Conservation (phyloP, 2,113 vertebrate genomes). For the Heptranchias perlo region DNA sequence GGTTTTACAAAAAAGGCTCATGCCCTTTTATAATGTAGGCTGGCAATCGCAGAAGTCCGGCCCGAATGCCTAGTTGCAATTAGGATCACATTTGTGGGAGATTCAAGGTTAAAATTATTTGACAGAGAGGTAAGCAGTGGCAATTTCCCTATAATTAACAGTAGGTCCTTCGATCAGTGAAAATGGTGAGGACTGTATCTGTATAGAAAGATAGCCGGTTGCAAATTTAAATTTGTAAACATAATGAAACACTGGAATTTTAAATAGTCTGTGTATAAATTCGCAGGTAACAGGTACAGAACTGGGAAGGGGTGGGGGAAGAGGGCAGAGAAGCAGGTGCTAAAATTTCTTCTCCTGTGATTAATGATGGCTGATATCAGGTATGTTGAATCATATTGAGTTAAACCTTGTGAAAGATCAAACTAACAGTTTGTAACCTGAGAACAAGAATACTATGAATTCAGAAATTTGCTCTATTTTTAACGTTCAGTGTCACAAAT, state of each 20-base stretch:
- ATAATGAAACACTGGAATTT: background rate
- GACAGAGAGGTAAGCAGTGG: background rate
- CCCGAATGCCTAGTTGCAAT: background rate
- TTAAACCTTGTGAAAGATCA: background rate
- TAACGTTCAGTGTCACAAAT: background rate
- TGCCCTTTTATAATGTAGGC: background rate
- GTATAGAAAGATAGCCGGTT: background rate
- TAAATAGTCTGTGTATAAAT: background rate
- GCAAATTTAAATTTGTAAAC: background rate
- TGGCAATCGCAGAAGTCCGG: background rate
- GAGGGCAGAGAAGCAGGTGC: background rate
- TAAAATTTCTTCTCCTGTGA: background rate
- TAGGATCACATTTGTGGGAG: background rate
- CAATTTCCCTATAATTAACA: background rate
- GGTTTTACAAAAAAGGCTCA: background rate
- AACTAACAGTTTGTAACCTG: background rate
- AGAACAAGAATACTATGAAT: background rate
- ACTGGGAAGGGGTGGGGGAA: background rate
- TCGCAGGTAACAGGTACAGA: background rate
- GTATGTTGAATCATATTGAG: background rate
- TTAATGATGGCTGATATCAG: background rate
- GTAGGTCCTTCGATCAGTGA: background rate
- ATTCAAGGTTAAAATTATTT: background rate
- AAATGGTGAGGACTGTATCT: background rate
- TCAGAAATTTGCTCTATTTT: background rate